Conservation (phyloP, 1,140 invertebrate genomes). For the Scaptodrosophila lebanonensis region DNA sequence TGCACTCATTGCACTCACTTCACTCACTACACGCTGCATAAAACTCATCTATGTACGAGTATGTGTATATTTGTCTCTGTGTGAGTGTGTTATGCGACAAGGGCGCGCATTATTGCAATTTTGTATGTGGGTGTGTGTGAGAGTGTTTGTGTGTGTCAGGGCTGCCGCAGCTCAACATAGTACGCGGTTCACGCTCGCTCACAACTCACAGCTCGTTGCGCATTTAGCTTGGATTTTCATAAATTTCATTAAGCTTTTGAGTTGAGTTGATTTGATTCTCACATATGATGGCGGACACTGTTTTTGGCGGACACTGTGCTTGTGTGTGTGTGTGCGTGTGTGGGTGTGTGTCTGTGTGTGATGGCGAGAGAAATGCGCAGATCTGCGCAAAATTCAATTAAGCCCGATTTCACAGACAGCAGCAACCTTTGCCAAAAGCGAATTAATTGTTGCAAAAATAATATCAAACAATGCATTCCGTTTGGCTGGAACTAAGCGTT, state of each 20-base stretch:
- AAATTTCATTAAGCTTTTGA: constrained; percentile 64
- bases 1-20: not conserved
- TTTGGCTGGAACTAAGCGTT: too few relatives aligned
- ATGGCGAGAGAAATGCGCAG: too few relatives aligned
- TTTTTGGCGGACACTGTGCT: too few relatives aligned
- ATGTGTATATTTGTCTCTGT: too few relatives aligned
- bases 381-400: too few relatives aligned
- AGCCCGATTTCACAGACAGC: too few relatives aligned
- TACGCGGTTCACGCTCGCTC: constrained; percentile 2
- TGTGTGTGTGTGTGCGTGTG: constrained; percentile 5
- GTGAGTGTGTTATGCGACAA: not conserved
- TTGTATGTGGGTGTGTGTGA: constrained; percentile 6
- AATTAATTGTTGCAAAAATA: too few relatives aligned
- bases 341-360: not conserved
- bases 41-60: too few relatives aligned
- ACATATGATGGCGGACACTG: constrained; percentile 33
- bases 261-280: constrained; percentile 39
- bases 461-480: too few relatives aligned
- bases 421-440: too few relatives aligned
- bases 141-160: too few relatives aligned
- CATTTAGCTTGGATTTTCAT: constrained; percentile 47
- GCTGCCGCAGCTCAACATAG: not conserved
- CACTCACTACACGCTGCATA: not conserved
- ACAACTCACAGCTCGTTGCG: constrained; percentile 4
- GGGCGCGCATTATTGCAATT: constrained; percentile 31